Percentiles rank a stretch among this genome's conserved stretches.
phyloP scores from a whole-genome alignment of 1,140 invertebrate species.

The Platyscapa corneri region DNA sequence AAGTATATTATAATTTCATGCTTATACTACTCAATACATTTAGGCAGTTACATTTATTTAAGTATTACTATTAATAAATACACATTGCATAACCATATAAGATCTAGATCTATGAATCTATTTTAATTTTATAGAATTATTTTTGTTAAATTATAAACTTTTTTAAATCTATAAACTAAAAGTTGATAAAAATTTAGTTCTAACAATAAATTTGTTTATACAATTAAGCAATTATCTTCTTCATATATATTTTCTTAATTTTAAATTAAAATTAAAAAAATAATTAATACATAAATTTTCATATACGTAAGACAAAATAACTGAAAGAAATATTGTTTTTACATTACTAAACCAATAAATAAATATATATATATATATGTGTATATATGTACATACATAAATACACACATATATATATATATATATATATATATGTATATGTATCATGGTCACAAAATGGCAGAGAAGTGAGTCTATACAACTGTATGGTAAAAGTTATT shows the following conservation, averaged over 20 bases:
- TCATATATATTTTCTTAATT: no score
- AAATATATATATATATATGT: no score
- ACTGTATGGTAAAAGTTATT: background rate
- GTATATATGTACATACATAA: no score
- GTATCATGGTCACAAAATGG: background rate
- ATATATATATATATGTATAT: background rate
- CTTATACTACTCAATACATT: background rate
- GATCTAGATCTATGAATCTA: background rate
- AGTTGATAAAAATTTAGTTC: background rate
- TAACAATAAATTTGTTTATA: no score
- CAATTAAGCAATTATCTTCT: no score
- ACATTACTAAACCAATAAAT: no score
- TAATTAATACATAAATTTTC: no score
- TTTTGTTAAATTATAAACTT: conserved; percentile 10
- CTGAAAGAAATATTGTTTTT: no score
- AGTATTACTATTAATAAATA: conserved; percentile 8
- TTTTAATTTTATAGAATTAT: conserved; percentile 17
- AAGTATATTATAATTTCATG: background rate
- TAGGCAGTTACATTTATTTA: background rate
- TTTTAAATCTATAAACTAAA: background rate
- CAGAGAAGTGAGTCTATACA: background rate
- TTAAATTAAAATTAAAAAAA: no score
- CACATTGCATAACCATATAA: conserved; percentile 1
- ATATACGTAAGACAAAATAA: no score
- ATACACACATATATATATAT: no score